Base-by-base conservation (phyloP, 2,797 vertebrate genomes). In the Iguana delicatissima region DNA sequence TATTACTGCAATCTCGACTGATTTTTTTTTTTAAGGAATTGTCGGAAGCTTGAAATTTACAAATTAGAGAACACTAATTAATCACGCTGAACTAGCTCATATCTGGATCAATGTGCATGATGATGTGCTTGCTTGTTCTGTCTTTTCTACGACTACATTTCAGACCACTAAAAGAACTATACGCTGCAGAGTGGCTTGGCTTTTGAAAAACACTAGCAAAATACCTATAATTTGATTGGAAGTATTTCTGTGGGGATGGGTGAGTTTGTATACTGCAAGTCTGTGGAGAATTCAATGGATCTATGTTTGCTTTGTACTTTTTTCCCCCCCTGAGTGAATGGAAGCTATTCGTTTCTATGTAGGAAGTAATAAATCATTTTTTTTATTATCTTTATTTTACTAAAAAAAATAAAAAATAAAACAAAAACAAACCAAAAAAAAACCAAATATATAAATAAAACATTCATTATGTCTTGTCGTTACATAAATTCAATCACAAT, bases 91-190 rank as follows among this genome's bases (percentile, higher is more conserved):
- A 64, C 32, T 84, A 69, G 62, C 59, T 72, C 64, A 22, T 67
- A 55, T 10, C 18, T 0, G 4, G 82, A 89, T 8, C n/a, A 82
- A 89, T 10, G 35, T 2, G 32, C n/a, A 62, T 46, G 59, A 38
- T 42, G n/a, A 32, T 46, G 7, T 9, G 4, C 2, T 8, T 16
- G 6, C 1, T 10, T 16, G 12, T 87, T 88, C 57, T 13, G 57
- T 24, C 0, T 93, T 57, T n/a, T 64, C 72, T 13, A 79, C 0
- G 20, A 12, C 52, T 57, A 9, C 29, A 0, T 0, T 76, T 94
- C 89, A 90, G 92, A 67, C 88, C 90, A 26, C 67, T 22, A 0
- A 46, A n/a, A 87, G 55, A 77, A 62, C 35, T 10, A 22, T 9
- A 10, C 57, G 73, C 24, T 62, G 13, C 24, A 32, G 24, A 42